Base-by-base conservation (phyloP, 2,113 vertebrate genomes). In the Reinhardtius hippoglossoides region DNA sequence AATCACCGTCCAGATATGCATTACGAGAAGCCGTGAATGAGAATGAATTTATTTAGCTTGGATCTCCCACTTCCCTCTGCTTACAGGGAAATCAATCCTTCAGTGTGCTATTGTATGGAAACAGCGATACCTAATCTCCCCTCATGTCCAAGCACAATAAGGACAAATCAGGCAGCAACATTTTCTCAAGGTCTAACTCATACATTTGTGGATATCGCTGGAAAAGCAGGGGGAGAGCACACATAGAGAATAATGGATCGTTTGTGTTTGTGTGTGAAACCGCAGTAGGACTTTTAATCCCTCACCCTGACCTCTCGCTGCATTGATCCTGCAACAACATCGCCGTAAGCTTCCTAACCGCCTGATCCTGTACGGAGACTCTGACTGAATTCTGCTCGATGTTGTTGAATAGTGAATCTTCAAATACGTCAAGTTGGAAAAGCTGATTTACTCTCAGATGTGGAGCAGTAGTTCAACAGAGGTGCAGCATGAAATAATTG, bases 21-120 rank as follows among this genome's bases (percentile, higher is more conserved):
- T 16, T 16, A n/a, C 10, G 50, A 82, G 54, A 60, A 21, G 26
- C 60, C 35, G 55, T 48, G 66, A 82, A 80, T 26, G 68, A 58
- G 67, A 76, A 61, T 50, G 31, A 8, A 60, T 90, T 88, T 67
- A 56, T 88, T 91, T 87, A 55, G 55, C 61, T 87, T 87, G 87
- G 86, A 82, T 55, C 52, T 62, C 61, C 31, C 27, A 26, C 74
- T 69, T 86, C 44, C 59, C 15, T 56, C 60, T 64, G 48, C 70
- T 85, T 64, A 48, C 59, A 71, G 46, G 26, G 58, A 84, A 31
- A 58, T 76, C 52, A 14, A 54, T 54, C n/a, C 71, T 54, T 44
- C 20, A 35, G 24, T 54, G 23, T 61, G 57, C 77, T 77, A 52
- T 84, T 84, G 70, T 82, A 74, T 74, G 72, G 67, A 87, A 88